Conservation (phyloP, 2,797 vertebrate species). For the Lepilemur septentrionalis region DNA sequence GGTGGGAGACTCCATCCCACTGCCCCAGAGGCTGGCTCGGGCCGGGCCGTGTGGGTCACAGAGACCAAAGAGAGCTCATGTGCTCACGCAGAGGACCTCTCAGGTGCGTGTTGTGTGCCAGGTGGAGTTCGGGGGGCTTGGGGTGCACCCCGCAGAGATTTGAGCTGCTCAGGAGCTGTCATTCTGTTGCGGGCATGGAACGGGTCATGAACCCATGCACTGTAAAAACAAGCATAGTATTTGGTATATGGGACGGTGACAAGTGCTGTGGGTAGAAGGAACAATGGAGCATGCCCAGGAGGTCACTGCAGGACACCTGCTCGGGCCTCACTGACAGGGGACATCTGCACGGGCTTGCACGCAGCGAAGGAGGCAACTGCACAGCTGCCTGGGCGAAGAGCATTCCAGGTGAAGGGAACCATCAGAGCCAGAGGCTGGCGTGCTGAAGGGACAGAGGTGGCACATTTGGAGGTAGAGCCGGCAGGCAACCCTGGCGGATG, state of each 20-base stretch:
- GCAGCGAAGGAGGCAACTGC: neutral
- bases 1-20: neutral
- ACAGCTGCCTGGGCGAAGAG: accelerated
- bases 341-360: neutral
- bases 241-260: too few relatives aligned
- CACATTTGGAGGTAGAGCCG: neutral
- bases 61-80: accelerated
- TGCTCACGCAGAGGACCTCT: too few relatives aligned
- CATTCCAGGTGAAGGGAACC: too few relatives aligned
- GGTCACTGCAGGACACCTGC: neutral
- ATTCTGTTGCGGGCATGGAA: accelerated
- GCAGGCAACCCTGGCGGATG: too few relatives aligned
- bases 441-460: accelerated
- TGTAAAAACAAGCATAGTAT: accelerated
- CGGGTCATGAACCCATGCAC: neutral
- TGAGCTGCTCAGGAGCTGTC: neutral
- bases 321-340: neutral
- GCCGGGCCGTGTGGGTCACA: too few relatives aligned
- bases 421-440: neutral
- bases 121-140: neutral
- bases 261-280: neutral
- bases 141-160: neutral
- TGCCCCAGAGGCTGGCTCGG: accelerated
- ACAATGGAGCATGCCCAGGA: neutral
- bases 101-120: neutral